These are phyloP conservation scores for Geophilus truncorum DNA, from an alignment of 2,888 invertebrate genomes.

Conservation along the genomic window DNA sequence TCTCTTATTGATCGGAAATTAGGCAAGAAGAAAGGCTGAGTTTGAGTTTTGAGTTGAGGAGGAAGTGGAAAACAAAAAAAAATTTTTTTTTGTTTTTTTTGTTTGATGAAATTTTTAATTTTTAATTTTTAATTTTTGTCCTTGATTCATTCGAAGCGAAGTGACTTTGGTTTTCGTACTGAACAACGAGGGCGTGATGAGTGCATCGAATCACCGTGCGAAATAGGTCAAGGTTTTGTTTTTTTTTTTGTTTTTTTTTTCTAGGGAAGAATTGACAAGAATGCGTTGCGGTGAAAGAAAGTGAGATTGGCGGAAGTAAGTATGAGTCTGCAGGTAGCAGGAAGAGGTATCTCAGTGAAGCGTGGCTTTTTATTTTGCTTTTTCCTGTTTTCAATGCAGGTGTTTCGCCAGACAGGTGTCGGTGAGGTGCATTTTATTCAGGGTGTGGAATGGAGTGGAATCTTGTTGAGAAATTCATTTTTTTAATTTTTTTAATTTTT, in stretches of 20 bases:
- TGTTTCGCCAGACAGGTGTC: constrained; percentile 14
- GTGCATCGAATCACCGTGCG: neutral
- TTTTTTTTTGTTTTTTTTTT: neutral
- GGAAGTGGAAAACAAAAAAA: neutral
- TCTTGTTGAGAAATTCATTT: neutral
- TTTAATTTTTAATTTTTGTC: neutral
- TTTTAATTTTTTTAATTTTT: neutral
- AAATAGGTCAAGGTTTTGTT: neutral
- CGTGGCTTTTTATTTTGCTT: neutral
- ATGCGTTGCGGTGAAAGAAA: neutral
- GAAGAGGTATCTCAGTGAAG: neutral
- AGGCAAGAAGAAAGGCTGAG: too few species aligned
- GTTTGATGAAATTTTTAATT: neutral
- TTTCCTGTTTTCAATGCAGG: neutral
- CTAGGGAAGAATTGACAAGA: neutral
- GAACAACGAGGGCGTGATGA: constrained; percentile 1
- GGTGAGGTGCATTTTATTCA: neutral
- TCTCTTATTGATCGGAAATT: too few species aligned
- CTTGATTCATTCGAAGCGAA: neutral
- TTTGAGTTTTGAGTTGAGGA: neutral
- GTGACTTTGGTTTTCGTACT: neutral
- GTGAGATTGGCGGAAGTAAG: neutral
- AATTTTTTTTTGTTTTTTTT: neutral
- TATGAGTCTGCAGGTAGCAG: neutral
- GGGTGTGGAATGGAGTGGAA: neutral